Evolutionary conservation across 2,888 invertebrate species (phyloP), one percentile per base, ranked within the genome.

Genomic region (Chrysodeixis includens): DNA sequence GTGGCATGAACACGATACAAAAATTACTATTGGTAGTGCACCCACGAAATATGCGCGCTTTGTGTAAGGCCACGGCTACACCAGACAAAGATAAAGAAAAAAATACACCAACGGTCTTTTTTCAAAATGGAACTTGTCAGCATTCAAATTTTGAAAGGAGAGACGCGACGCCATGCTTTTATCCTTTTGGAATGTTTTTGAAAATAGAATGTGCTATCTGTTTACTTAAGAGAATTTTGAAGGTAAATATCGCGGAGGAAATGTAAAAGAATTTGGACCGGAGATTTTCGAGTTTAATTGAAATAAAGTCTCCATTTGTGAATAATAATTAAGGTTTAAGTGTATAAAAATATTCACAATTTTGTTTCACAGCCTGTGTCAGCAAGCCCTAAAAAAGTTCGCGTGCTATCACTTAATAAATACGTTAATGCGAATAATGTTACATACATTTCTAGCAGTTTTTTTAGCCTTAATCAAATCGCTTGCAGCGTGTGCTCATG

Each of bases 351-450:
- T 26, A 26, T 26, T 26, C 26, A 2, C 6, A 26, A 2, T 26
- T 26, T 6, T n/a, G n/a, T n/a, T 26, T 26, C 6, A 26, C 26
- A 26, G 6, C 26, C 26, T 2, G 14, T 64, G 53, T 67, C 32
- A 18, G 26, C 71, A 44, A 52, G 55, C 70, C 67, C 62, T 76
- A 67, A 74, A 65, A 61, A 56, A 20, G 16, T 59, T 89, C 76
- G 90, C 91, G 89, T 92, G 92, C 71, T 71, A 81, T 72, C 84
- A 80, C 83, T 86, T 88, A 90, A 90, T 92, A 90, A 89, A 90
- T 88, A 88, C 83, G 83, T 88, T 87, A 86, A 86, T 83, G 83
- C 83, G 83, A 86, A 78, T 84, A 85, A 86, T 76, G 79, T 76
- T 74, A 81, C 86, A 83, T 84, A 83, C 83, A 85, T 85, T 83